phyloP scores from a whole-genome alignment of 2,797 vertebrate species.

The Alectoris magna region DNA sequence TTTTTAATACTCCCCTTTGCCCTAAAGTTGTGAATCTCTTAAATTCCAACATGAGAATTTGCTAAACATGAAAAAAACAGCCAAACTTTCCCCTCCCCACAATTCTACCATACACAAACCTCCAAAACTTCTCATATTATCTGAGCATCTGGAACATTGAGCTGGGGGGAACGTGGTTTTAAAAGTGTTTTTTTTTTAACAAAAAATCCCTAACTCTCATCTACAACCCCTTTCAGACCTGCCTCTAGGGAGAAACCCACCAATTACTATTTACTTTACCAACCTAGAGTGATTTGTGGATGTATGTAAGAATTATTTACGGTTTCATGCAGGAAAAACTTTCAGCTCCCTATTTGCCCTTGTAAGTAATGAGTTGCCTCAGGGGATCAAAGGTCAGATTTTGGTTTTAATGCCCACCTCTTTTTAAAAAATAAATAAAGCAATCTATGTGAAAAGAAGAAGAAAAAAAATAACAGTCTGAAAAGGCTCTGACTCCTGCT shows the following conservation, averaged over 20 bases:
- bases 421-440: constrained; percentile 70
- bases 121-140: neutral
- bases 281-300: constrained; percentile 76
- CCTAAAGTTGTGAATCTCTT: neutral
- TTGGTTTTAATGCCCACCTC: constrained; percentile 56
- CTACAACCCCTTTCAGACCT: constrained; percentile 55
- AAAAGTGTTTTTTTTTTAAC: neutral
- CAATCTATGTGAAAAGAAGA: constrained; percentile 53
- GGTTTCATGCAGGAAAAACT: constrained; percentile 51
- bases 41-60: neutral
- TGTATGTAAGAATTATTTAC: constrained; percentile 73
- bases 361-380: constrained; percentile 66
- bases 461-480: constrained; percentile 27
- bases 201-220: constrained; percentile 61
- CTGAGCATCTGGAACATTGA: constrained; percentile 58
- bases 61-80: neutral
- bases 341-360: constrained; percentile 59
- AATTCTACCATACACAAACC: neutral
- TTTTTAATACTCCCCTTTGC: neutral
- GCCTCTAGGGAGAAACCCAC: constrained; percentile 71
- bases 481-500: constrained; percentile 63
- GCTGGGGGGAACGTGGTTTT: constrained; percentile 46
- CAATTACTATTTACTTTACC: constrained; percentile 76
- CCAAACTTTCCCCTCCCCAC: neutral
- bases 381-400: constrained; percentile 68